Conservation (phyloP, 2,113 vertebrate species). For the Stigmatopora nigra region DNA sequence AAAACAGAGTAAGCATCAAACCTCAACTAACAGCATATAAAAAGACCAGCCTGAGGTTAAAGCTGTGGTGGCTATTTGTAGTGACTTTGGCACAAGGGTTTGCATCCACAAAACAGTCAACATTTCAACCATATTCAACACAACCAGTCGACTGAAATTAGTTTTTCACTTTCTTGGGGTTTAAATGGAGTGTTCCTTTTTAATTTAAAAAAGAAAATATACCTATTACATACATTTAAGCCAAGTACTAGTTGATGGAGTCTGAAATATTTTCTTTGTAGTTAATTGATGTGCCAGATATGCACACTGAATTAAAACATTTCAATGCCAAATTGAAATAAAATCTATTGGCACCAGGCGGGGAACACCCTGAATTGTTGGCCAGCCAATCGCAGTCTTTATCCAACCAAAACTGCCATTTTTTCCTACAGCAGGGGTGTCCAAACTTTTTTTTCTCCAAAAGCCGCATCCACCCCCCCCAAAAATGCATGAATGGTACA, state of each 20-base stretch:
- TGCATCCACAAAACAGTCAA: conserved; percentile 1
- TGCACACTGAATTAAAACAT: background rate
- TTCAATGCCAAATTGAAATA: conserved; percentile 9
- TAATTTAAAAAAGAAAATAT: background rate
- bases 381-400: too few relatives aligned
- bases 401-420: too few relatives aligned
- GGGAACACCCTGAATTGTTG: too few relatives aligned
- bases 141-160: conserved; percentile 12
- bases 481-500: too few relatives aligned
- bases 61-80: conserved; percentile 8
- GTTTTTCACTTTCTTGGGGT: background rate
- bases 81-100: conserved; percentile 23
- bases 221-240: background rate
- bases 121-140: conserved; percentile 4
- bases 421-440: too few relatives aligned
- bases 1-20: background rate
- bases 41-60: background rate
- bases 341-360: too few relatives aligned
- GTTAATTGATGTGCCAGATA: background rate
- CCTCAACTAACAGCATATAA: background rate
- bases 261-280: background rate
- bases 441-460: too few relatives aligned
- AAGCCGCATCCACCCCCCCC: too few relatives aligned
- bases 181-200: conserved; percentile 22
- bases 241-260: background rate